These are phyloP conservation scores for Popillia japonica DNA, from an alignment of 1,140 invertebrate species.

Conservation along the genomic window DNA sequence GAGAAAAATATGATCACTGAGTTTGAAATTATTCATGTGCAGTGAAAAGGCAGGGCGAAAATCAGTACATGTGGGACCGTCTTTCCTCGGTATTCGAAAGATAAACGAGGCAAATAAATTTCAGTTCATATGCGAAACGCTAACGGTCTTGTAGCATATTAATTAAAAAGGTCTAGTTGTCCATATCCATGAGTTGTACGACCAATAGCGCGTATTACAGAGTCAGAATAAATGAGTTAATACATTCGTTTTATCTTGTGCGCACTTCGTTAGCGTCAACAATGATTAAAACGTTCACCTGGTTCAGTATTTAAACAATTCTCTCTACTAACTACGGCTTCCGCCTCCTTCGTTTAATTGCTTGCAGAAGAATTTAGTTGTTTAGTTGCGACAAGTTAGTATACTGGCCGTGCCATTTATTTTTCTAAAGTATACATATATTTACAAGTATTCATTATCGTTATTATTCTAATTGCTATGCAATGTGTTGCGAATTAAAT, in stretches of 20 bases:
- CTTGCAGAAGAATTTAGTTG: not conserved
- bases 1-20: too few species aligned
- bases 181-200: constrained; percentile 30
- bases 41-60: too few species aligned
- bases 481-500: too few species aligned
- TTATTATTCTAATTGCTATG: too few species aligned
- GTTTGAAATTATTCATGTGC: too few species aligned
- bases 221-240: constrained; percentile 42
- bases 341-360: not conserved
- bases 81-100: not conserved
- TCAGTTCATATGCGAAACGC: not conserved
- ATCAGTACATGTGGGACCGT: too few species aligned
- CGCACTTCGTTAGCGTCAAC: constrained; percentile 42
- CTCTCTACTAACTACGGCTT: not conserved
- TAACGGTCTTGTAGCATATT: constrained; percentile 29
- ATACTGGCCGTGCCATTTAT: not conserved
- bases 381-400: not conserved
- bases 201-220: constrained; percentile 39
- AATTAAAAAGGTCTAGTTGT: constrained; percentile 39
- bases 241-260: constrained; percentile 43
- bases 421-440: too few species aligned
- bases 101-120: constrained; percentile 22
- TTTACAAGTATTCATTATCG: too few species aligned
- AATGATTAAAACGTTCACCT: constrained; percentile 41
- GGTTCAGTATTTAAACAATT: constrained; percentile 35